Evolutionary conservation across 1,140 invertebrate genomes (phyloP), one percentile per base, ranked within the genome.

Genomic region (Hylyphantes graminicola): DNA sequence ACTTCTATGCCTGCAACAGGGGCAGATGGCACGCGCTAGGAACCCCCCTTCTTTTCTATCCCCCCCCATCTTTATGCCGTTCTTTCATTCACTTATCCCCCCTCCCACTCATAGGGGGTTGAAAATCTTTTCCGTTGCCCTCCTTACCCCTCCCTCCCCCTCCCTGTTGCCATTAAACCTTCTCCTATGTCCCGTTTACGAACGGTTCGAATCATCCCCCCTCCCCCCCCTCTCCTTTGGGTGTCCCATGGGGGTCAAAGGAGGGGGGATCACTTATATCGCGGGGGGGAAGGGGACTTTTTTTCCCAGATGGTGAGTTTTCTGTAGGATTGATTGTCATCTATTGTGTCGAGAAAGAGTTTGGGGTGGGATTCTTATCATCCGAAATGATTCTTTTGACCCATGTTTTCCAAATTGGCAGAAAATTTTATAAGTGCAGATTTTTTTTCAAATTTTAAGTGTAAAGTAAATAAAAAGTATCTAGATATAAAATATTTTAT

Each of bases 31-130:
- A 78, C 76, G 76, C 76, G 76, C 51, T 19, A 7, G 53, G 53
- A 17, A 53, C 67, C 76, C 67, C 67, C 67, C 63, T 67, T 78
- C 67, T 64, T 64, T 78, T 78, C 65, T 13, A n/a, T 13, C 53
- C 73, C 57, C 15, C 61, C 57, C 35, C 21, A 21, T 35, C 57
- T 35, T 35, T 35, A 35, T 35, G 35, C 72, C 72, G 17, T 65
- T 78, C 76, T 78, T 78, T 78, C 50, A 78, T 78, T 78, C 76
- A 78, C 76, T 78, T 78, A 78, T 13, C n/a, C 13, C 53, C 57
- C 35, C 21, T 65, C 55, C 57, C 19, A 55, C 35, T 48, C 55
- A 17, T 63, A 11, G 19, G 35, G 13, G 15, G 50, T 21, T 35
- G 54, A 70, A 70, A 80, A 65, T 70, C 77, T 80, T 80, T 57